These are phyloP conservation scores for Chaenogobius annularis DNA, from an alignment of 2,113 vertebrate genomes.

Conservation along the genomic window DNA sequence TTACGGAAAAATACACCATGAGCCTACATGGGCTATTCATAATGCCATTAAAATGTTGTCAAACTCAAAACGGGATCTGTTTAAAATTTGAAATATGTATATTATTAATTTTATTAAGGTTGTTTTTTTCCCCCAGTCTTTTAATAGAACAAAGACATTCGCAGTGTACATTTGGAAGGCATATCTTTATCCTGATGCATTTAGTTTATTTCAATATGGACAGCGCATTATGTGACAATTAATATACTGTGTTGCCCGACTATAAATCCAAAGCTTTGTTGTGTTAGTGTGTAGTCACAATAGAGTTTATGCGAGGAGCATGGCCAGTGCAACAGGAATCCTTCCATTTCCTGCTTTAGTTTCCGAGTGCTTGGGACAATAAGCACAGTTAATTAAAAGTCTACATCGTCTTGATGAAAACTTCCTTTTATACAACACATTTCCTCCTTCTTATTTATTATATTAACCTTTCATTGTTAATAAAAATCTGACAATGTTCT, in stretches of 20 bases:
- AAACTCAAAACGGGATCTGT: neutral
- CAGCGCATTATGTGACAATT: neutral
- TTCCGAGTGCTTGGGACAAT: conserved; percentile 65
- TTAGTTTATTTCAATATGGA: neutral
- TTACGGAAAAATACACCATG: neutral
- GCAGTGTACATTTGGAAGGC: neutral
- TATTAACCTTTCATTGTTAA: conserved; percentile 6
- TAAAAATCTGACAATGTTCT: neutral
- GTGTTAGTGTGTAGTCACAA: conserved; percentile 29
- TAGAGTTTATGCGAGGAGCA: conserved; percentile 36
- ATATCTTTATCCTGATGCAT: neutral
- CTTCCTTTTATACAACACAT: conserved; percentile 35
- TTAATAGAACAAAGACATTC: too few species aligned
- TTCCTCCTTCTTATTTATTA: conserved; percentile 23
- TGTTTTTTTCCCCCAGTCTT: neutral
- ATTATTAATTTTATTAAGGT: too few species aligned
- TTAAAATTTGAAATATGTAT: neutral
- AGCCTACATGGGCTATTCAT: neutral
- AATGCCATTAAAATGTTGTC: neutral
- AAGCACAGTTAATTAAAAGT: conserved; percentile 75
- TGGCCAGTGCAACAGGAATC: conserved; percentile 64
- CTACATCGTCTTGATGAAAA: conserved; percentile 34
- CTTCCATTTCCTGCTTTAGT: conserved; percentile 68
- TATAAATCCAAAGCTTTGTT: conserved; percentile 11
- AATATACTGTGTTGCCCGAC: neutral